Conservation (phyloP, 2,113 vertebrate genomes). For the Pomatostomus ruficeps region DNA sequence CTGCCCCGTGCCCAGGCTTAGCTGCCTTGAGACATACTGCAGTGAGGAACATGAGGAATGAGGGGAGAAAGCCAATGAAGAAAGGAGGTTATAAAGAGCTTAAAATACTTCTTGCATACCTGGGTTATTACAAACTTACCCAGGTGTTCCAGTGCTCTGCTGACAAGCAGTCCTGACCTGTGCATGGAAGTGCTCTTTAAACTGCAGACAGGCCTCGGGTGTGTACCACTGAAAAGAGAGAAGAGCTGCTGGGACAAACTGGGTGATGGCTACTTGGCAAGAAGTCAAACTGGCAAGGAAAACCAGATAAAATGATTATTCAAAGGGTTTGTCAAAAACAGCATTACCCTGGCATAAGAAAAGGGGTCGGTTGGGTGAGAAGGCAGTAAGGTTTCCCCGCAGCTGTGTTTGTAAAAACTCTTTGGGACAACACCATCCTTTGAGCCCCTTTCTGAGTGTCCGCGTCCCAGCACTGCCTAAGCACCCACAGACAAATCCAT, state of each 20-base stretch:
- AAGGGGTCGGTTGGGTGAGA: neutral
- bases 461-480: neutral
- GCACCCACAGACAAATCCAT: neutral
- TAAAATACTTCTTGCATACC: neutral
- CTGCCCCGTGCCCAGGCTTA: rapidly evolving
- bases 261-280: neutral
- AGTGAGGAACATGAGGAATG: neutral
- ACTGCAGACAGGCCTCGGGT: conserved; percentile 79
- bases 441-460: neutral
- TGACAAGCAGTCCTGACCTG: conserved; percentile 72
- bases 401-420: neutral
- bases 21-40: neutral
- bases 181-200: conserved; percentile 78
- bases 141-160: conserved; percentile 57
- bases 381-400: neutral
- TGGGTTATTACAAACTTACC: conserved; percentile 67
- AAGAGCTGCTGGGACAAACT: neutral
- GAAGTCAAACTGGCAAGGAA: neutral
- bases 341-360: neutral
- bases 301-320: neutral
- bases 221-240: conserved; percentile 79
- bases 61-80: neutral
- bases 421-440: neutral
- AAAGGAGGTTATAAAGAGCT: neutral
- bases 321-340: neutral